phyloP scores from a whole-genome alignment of 2,797 vertebrate species.

The Silurus aristotelis region DNA sequence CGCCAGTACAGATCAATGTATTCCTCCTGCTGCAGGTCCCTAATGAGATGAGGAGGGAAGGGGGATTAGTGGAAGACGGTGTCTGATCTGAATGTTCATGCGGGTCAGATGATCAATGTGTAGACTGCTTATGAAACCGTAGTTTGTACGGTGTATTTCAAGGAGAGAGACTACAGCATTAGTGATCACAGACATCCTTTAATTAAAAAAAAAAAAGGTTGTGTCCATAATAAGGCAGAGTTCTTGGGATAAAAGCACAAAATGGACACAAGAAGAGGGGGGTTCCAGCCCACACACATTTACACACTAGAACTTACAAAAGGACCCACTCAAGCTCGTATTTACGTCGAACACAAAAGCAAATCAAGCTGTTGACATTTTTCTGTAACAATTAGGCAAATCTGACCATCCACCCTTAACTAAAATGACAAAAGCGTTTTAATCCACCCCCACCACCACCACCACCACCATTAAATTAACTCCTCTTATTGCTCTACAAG shows the following conservation, averaged over 20 bases:
- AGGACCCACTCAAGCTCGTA: slow-evolving; percentile 25
- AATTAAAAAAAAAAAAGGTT: slow-evolving; percentile 21
- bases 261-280: neutral
- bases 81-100: slow-evolving; percentile 32
- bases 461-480: slow-evolving; percentile 4
- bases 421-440: slow-evolving; percentile 13
- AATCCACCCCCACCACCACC: neutral
- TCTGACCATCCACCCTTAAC: slow-evolving; percentile 13
- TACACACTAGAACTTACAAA: slow-evolving; percentile 23
- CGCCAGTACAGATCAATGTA: slow-evolving; percentile 95
- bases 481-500: neutral
- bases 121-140: slow-evolving; percentile 43
- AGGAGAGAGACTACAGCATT: no score
- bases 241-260: slow-evolving; percentile 31
- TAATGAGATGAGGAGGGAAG: slow-evolving; percentile 63
- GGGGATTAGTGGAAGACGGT: slow-evolving; percentile 47
- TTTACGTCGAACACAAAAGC: slow-evolving; percentile 34
- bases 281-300: slow-evolving; percentile 33
- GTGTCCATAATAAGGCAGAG: slow-evolving; percentile 9
- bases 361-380: slow-evolving; percentile 56
- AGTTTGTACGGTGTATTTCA: neutral
- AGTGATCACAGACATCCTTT: slow-evolving; percentile 8
- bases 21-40: slow-evolving; percentile 88
- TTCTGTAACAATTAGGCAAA: slow-evolving; percentile 37
- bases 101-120: slow-evolving; percentile 61